Base-by-base conservation (phyloP, 2,797 vertebrate species). In the Chanos chanos region DNA sequence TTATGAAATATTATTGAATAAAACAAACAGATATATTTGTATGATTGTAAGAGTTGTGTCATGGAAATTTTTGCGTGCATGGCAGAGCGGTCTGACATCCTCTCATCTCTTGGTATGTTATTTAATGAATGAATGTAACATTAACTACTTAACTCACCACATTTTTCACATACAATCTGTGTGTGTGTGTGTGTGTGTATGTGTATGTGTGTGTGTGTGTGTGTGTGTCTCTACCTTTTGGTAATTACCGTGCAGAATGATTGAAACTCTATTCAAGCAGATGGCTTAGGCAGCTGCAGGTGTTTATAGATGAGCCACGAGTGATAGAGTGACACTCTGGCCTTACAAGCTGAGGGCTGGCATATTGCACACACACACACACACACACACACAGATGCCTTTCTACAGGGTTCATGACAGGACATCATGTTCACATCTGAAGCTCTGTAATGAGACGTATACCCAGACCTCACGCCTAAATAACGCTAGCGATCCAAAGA, bases 1-100 rank as follows among this genome's bases (percentile, higher is more conserved):
- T 78, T 82, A 74, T 79, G 81, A 62, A 79, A 85, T 86, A 89
- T 74, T 86, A 88, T 77, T 84, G 82, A 90, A 87, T 89, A 85
- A 88, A 72, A 86, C 77, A 85, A 80, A 85, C 85, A 85, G 64
- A 77, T 89, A 90, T 89, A 89, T 91, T 91, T 90, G 85, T 91
- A 90, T 89, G 77, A 89, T 87, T 91, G 83, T 88, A 87, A 77
- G 66, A 63, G 1, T 63, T 66, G 62, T 28, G 57, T 64, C 56
- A 50, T 65, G 65, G 59, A 71, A 13, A 16, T 12, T 63, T 27
- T 25, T 41, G 18, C 21, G 44, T 28, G 31, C 28, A 24, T 30
- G 21, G 8, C 22, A 15, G 24, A 15, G n/a, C n/a, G 15, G 7
- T 31, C 7, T 33, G 33, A 33, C 33, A 33, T n/a, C n/a, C n/a